These are phyloP conservation scores for Pandion haliaetus DNA, from an alignment of 2,113 vertebrate genomes.

Conservation along the genomic window DNA sequence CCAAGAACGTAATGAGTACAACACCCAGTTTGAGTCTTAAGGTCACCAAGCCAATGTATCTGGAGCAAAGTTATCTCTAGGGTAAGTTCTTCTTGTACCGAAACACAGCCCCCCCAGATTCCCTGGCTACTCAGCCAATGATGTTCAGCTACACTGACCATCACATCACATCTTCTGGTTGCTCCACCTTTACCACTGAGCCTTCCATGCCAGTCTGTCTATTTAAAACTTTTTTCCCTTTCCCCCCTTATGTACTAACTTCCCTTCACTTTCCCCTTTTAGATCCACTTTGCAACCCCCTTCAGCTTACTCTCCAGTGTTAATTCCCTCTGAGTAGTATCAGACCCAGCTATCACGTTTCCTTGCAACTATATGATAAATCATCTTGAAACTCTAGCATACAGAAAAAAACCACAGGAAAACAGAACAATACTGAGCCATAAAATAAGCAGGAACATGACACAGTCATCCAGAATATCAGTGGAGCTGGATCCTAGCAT, in stretches of 20 bases:
- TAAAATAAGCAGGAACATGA: background rate
- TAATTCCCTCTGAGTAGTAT: background rate
- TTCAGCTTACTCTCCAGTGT: background rate
- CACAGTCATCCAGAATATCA: background rate
- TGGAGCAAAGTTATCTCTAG: background rate
- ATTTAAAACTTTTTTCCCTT: background rate
- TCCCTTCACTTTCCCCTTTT: background rate
- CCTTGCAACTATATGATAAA: background rate
- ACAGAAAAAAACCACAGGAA: background rate
- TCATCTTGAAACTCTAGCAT: background rate
- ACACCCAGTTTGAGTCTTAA: background rate
- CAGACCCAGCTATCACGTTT: background rate
- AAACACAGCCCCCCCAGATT: fast-evolving
- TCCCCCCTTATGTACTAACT: fast-evolving
- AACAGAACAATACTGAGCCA: background rate
- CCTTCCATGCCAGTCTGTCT: background rate
- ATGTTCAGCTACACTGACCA: background rate
- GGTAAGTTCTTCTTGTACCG: background rate
- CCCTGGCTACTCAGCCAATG: background rate
- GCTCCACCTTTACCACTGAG: background rate
- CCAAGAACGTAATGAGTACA: background rate
- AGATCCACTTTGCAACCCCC: background rate
- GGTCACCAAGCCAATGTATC: background rate
- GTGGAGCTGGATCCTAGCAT: background rate
- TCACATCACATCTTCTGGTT: background rate